Evolutionary conservation across 2,888 invertebrate species (phyloP).

Genomic region (Yponomeuta cagnagella): DNA sequence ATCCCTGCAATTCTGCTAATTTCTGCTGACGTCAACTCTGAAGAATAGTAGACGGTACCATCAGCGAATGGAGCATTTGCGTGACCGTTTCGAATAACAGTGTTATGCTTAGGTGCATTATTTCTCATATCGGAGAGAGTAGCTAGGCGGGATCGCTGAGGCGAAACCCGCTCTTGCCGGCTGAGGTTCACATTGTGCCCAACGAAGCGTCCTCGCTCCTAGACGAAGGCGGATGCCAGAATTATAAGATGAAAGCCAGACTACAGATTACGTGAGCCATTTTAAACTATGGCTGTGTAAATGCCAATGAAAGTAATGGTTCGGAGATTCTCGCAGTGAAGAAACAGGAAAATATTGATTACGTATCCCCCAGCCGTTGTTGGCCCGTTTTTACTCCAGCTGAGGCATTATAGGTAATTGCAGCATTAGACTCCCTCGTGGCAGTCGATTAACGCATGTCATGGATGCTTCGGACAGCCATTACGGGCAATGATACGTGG

Average conservation of each 20-base stretch:
- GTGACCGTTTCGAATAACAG: slow-evolving; percentile 4
- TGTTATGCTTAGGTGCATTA: slow-evolving; percentile 33
- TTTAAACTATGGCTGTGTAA: slow-evolving; percentile 14
- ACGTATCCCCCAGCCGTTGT: not conserved
- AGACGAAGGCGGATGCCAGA: slow-evolving; percentile 30
- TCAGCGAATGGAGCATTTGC: slow-evolving; percentile 5
- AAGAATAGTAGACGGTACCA: not conserved
- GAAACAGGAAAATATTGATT: not conserved
- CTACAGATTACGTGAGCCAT: slow-evolving; percentile 15
- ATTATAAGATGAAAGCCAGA: slow-evolving; percentile 15
- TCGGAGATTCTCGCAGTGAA: not conserved
- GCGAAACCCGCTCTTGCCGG: slow-evolving; percentile 32
- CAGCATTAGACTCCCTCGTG: slow-evolving; percentile 40
- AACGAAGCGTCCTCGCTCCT: slow-evolving; percentile 47
- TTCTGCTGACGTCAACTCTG: slow-evolving; percentile 2
- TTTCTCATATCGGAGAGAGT: slow-evolving; percentile 41
- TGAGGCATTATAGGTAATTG: not conserved
- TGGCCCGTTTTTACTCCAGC: not conserved
- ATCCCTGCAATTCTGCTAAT: not conserved
- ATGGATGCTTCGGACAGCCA: slow-evolving; percentile 23
- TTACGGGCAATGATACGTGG: slow-evolving; percentile 23
- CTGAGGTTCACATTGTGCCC: slow-evolving; percentile 30
- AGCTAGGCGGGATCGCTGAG: slow-evolving; percentile 37
- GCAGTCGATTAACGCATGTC: slow-evolving; percentile 32
- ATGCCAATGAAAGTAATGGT: slow-evolving; percentile 6